Percentiles rank a stretch among this genome's conserved stretches.
Evolutionary conservation across 1,140 invertebrate genomes (phyloP).

Genomic region (Aphelenchoides besseyi): DNA sequence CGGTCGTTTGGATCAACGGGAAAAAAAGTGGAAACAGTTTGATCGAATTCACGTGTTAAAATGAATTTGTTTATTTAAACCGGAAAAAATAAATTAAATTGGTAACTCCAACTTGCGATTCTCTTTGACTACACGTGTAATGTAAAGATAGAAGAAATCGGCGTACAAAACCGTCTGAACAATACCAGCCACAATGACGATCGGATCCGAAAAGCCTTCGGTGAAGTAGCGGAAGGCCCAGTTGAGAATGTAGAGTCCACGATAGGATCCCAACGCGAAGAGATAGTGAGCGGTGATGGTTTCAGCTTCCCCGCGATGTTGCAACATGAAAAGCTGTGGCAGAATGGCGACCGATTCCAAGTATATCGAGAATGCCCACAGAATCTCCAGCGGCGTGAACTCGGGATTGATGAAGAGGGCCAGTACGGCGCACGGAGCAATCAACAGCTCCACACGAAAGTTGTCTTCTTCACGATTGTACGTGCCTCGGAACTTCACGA

Average conservation of each 20-base stretch:
- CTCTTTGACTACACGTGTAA: conserved; percentile 77
- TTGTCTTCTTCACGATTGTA: conserved; percentile 65
- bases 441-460: conserved; percentile 82
- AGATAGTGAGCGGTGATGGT: conserved; percentile 98
- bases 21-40: not conserved
- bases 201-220: conserved; percentile 85
- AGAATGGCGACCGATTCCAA: conserved; percentile 96
- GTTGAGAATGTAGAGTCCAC: conserved; percentile 91
- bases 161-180: conserved; percentile 93
- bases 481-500: conserved; percentile 81
- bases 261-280: conserved; percentile 87
- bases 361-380: conserved; percentile 99
- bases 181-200: conserved; percentile 16
- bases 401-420: conserved; percentile 73
- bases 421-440: conserved; percentile 80
- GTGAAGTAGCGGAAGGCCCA: conserved; percentile 95
- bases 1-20: not conserved
- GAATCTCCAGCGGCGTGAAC: conserved; percentile 68
- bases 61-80: too few relatives aligned
- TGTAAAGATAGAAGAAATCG: conserved; percentile 99
- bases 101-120: conserved; percentile 50
- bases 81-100: too few relatives aligned
- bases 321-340: conserved; percentile 95
- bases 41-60: not conserved
- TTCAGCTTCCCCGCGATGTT: conserved; percentile 96